Percentiles rank a stretch among this genome's conserved stretches.
Evolutionary conservation across 92 coral and sea anemone genomes (phyloP).

Genomic region (Umimayanthus kanabou): DNA sequence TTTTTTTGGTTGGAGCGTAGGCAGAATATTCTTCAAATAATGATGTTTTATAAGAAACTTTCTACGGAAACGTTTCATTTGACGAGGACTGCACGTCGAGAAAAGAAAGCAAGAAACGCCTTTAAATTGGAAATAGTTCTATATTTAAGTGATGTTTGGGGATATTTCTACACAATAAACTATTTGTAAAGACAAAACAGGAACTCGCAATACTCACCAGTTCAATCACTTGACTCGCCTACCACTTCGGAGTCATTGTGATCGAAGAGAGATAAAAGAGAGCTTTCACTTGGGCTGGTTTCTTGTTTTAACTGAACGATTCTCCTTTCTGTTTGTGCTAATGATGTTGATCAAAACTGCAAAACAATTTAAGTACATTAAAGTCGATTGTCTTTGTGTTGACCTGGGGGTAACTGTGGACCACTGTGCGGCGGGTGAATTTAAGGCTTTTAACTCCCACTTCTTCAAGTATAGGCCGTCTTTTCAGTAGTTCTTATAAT

Average conservation of each 20-base stretch:
- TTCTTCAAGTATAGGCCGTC: background rate
- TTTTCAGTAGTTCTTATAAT: too few relatives aligned
- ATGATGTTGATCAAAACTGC: constrained; percentile 12
- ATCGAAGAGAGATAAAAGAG: background rate
- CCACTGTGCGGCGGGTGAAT: background rate
- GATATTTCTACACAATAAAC: background rate
- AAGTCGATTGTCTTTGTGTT: constrained; percentile 27
- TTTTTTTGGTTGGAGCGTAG: background rate
- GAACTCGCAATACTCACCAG: background rate
- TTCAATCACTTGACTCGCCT: background rate
- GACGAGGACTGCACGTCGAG: constrained; percentile 3
- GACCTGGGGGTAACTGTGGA: constrained; percentile 2
- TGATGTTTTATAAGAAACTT: background rate
- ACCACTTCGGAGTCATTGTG: background rate
- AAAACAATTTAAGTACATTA: constrained; percentile 30
- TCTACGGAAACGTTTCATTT: background rate
- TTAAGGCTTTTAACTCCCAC: constrained; percentile 7
- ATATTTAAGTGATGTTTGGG: background rate
- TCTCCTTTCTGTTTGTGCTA: background rate
- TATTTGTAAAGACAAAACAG: background rate
- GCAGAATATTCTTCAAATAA: background rate
- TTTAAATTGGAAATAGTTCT: background rate
- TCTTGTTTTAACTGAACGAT: constrained; percentile 5
- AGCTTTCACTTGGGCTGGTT: background rate
- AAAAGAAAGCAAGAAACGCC: background rate